Percentiles rank a stretch among this genome's conserved stretches.
Evolutionary conservation across 1,140 invertebrate species (phyloP).

Genomic region (Drosophila hydei): DNA sequence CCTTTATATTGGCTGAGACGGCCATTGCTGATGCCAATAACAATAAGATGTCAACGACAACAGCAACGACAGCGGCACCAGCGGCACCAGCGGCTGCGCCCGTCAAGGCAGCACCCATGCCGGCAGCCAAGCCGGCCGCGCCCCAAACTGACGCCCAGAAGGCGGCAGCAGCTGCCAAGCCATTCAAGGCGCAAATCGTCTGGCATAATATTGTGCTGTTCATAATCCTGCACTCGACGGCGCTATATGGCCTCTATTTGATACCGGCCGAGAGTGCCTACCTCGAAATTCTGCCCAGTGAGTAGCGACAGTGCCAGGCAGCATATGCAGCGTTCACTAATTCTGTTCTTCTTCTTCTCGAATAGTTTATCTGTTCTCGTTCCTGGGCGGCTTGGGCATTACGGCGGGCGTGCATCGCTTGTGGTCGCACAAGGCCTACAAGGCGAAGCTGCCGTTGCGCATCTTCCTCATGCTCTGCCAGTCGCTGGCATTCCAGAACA

Average conservation of each 20-base stretch:
- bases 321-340: background rate
- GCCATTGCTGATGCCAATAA: conserved; percentile 76
- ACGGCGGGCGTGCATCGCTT: conserved; percentile 93
- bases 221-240: conserved; percentile 87
- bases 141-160: background rate
- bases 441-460: conserved; percentile 89
- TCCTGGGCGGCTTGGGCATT: conserved; percentile 86
- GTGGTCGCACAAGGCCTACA: conserved; percentile 93
- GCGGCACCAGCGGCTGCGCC: conserved; percentile 23
- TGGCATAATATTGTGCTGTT: conserved; percentile 91
- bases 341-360: background rate
- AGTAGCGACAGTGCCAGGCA: conserved; percentile 59
- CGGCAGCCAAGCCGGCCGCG: background rate
- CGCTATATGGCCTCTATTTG: conserved; percentile 88
- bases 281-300: conserved; percentile 87
- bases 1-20: conserved; percentile 79
- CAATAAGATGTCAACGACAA: conserved; percentile 59
- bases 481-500: conserved; percentile 85
- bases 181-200: conserved; percentile 86
- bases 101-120: conserved; percentile 30
- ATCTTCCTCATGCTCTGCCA: conserved; percentile 85
- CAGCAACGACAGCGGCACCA: conserved; percentile 26
- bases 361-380: conserved; percentile 59
- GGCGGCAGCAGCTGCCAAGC: conserved; percentile 31
- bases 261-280: conserved; percentile 86